phyloP scores from a whole-genome alignment of 2,113 vertebrate genomes.

The Psammodynastes pulverulentus region DNA sequence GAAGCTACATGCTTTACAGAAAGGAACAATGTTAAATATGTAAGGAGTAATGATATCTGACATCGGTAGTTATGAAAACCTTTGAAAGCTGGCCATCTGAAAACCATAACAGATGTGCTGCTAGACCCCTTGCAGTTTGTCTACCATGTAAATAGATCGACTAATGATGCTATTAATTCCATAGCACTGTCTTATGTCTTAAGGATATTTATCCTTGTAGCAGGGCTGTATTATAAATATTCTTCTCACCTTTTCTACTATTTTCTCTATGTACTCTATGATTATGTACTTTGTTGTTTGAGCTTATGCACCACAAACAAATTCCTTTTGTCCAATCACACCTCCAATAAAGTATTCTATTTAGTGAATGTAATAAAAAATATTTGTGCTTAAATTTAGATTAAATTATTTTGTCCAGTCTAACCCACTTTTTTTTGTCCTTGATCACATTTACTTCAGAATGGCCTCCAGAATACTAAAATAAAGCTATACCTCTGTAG shows the following conservation, averaged over 20 bases:
- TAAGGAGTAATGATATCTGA: not conserved
- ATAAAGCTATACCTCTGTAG: not conserved
- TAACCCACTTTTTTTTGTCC: not conserved
- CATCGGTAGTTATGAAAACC: not conserved
- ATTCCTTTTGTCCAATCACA: too few species aligned
- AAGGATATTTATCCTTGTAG: too few species aligned
- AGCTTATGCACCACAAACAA: too few species aligned
- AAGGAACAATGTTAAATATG: not conserved
- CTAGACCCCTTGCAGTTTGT: not conserved
- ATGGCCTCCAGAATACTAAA: not conserved
- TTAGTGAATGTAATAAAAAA: not conserved
- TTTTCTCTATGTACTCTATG: too few species aligned
- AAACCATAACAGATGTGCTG: not conserved
- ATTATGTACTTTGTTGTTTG: too few species aligned
- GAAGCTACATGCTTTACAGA: not conserved
- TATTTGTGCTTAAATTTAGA: not conserved
- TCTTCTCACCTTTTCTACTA: too few species aligned
- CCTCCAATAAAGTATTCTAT: too few species aligned
- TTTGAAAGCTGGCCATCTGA: not conserved
- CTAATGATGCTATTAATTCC: not conserved
- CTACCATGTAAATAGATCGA: not conserved
- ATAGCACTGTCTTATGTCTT: not conserved
- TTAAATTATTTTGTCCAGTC: not conserved
- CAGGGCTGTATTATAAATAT: too few species aligned
- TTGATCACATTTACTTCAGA: not conserved